Conservation (phyloP, 2,797 vertebrate species). For the Sebastiscus albofasciatus region DNA sequence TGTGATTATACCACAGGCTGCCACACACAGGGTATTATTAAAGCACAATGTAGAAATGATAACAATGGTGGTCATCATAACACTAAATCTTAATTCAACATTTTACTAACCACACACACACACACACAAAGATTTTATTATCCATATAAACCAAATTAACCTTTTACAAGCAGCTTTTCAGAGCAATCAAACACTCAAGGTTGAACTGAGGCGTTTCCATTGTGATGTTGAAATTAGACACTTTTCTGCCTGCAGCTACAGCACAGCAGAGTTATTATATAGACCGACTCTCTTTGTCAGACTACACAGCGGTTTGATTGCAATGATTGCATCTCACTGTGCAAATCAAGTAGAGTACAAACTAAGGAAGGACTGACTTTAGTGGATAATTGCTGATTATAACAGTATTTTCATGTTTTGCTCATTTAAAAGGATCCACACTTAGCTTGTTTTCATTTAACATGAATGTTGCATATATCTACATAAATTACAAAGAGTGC, state of each 20-base stretch:
- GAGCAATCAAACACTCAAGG: neutral
- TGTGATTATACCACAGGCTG: neutral
- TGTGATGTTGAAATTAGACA: neutral
- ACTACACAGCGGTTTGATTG: neutral
- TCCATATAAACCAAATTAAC: neutral
- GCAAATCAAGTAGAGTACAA: neutral
- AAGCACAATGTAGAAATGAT: neutral
- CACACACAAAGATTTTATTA: neutral
- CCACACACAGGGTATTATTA: neutral
- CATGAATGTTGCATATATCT: neutral
- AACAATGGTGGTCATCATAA: neutral
- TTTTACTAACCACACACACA: neutral
- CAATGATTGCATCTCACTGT: neutral
- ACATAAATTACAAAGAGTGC: neutral
- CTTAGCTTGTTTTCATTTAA: neutral
- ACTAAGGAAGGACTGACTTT: neutral
- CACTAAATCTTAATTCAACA: neutral
- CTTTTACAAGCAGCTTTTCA: neutral
- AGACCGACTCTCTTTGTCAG: neutral
- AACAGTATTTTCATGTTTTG: neutral
- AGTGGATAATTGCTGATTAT: neutral
- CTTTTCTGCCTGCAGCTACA: neutral
- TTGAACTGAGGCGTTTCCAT: neutral
- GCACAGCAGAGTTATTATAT: neutral
- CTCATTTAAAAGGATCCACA: neutral